Evolutionary conservation across 2,113 vertebrate species (phyloP).

Genomic region (Platichthys flesus): DNA sequence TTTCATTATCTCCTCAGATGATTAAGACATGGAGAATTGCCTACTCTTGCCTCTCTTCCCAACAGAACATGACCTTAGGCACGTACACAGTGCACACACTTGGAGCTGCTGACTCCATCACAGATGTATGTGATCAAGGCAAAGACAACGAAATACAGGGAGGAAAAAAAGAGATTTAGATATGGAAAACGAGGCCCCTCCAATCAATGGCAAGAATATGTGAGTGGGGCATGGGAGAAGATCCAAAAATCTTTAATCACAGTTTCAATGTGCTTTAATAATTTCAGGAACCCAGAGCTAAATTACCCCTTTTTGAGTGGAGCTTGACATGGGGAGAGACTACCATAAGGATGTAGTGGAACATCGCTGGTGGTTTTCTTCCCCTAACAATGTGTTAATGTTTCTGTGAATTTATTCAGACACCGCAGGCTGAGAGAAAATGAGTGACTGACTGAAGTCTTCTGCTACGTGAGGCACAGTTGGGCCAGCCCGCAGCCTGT

Average conservation of each 20-base stretch:
- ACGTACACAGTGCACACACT: constrained; percentile 28
- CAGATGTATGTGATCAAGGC: constrained; percentile 40
- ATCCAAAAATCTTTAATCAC: neutral
- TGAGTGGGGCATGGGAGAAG: constrained; percentile 14
- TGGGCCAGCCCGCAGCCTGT: constrained; percentile 16
- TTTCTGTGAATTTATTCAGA: constrained; percentile 68
- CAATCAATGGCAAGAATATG: constrained; percentile 29
- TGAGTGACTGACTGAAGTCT: constrained; percentile 55
- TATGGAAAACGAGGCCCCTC: constrained; percentile 21
- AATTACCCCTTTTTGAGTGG: constrained; percentile 57
- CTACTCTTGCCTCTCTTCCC: constrained; percentile 55
- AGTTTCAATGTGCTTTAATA: constrained; percentile 33
- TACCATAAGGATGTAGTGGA: constrained; percentile 55
- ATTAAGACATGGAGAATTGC: constrained; percentile 56
- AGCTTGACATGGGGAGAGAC: constrained; percentile 55
- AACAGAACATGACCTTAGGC: constrained; percentile 51
- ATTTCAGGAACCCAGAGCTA: constrained; percentile 34
- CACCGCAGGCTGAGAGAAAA: constrained; percentile 54
- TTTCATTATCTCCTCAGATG: constrained; percentile 69
- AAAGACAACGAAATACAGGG: constrained; percentile 7
- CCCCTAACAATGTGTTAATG: constrained; percentile 59
- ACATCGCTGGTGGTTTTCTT: constrained; percentile 50
- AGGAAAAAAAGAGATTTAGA: constrained; percentile 20
- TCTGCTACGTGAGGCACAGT: constrained; percentile 52
- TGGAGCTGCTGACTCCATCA: constrained; percentile 41